Evolutionary conservation across 2,113 vertebrate species (phyloP).

Genomic region (Uropsilus gracilis): DNA sequence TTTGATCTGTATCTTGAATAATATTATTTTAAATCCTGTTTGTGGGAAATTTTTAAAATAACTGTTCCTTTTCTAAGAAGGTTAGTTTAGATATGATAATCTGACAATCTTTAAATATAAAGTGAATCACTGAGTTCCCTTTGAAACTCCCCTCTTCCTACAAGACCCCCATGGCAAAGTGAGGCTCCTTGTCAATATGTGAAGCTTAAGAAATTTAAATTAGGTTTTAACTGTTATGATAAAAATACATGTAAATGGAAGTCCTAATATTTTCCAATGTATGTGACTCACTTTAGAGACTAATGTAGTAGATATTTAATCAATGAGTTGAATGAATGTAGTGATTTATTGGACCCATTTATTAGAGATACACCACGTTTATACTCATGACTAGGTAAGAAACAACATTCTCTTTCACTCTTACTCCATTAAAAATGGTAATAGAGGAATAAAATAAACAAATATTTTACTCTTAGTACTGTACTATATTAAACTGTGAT

Average conservation of each 20-base stretch:
- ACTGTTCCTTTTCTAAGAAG: not conserved
- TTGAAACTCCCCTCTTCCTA: not conserved
- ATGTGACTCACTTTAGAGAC: not conserved
- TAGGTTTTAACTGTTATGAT: not conserved
- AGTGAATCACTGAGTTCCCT: not conserved
- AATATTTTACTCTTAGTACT: not conserved
- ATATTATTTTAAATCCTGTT: conserved; percentile 13
- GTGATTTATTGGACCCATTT: not conserved
- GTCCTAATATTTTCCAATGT: not conserved
- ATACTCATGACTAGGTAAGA: not conserved
- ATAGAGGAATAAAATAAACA: not conserved
- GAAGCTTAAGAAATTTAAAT: not conserved
- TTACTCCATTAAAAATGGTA: not conserved
- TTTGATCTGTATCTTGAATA: not conserved
- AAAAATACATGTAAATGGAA: not conserved
- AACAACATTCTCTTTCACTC: not conserved
- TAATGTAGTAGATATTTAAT: not conserved
- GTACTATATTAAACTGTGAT: not conserved
- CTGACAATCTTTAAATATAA: not conserved
- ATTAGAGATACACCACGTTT: not conserved
- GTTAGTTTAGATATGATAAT: conserved; percentile 6
- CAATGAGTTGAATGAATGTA: not conserved
- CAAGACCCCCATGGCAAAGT: not conserved
- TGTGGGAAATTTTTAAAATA: conserved; percentile 9
- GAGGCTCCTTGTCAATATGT: not conserved